Conservation (phyloP, 2,797 vertebrate genomes). For the Enteromius trimaculatus region DNA sequence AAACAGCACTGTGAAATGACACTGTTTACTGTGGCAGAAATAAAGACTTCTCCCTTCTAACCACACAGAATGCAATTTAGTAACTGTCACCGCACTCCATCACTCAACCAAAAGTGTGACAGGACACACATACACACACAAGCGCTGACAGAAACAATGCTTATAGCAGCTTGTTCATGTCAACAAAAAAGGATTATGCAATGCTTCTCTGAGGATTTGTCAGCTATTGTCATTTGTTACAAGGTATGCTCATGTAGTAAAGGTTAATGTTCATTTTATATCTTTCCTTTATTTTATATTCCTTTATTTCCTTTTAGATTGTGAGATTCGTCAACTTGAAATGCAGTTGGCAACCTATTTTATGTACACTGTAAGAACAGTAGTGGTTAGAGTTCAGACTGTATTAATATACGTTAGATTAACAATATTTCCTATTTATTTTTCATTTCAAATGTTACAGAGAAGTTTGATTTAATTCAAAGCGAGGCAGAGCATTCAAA, state of each 20-base stretch:
- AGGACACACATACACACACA: constrained; percentile 33
- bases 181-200: constrained; percentile 18
- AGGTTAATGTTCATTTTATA: constrained; percentile 10
- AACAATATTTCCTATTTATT: neutral
- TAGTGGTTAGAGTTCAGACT: neutral
- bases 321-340: neutral
- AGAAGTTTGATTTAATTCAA: neutral
- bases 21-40: constrained; percentile 55
- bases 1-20: constrained; percentile 47
- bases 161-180: constrained; percentile 13
- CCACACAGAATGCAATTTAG: constrained; percentile 50
- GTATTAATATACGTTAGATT: neutral
- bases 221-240: constrained; percentile 25
- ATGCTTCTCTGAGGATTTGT: constrained; percentile 16
- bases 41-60: constrained; percentile 45
- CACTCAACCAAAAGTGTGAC: constrained; percentile 45
- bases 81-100: constrained; percentile 54
- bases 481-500: neutral
- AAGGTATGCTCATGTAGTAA: neutral
- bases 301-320: too few relatives aligned
- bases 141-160: constrained; percentile 29
- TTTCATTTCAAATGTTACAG: neutral
- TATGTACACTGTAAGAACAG: neutral
- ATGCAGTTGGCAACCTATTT: neutral
- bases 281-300: neutral